Evolutionary conservation across 2,888 invertebrate genomes (phyloP).

Genomic region (Callinectes sapidus): DNA sequence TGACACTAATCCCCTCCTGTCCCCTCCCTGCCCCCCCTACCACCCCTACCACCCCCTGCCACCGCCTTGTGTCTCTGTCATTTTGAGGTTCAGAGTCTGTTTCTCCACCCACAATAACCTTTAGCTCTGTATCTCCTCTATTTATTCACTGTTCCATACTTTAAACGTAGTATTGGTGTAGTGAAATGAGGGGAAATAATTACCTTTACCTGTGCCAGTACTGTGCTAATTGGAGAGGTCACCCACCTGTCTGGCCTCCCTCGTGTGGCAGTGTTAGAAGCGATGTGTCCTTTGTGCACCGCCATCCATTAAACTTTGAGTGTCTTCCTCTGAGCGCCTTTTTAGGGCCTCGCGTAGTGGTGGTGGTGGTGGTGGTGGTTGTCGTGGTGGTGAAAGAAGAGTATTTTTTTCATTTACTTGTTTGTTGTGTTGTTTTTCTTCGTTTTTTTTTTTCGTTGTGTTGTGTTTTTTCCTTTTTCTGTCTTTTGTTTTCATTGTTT

Average conservation of each 20-base stretch:
- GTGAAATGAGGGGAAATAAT: neutral
- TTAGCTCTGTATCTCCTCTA: neutral
- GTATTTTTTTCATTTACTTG: neutral
- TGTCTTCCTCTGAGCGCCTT: slow-evolving; percentile 29
- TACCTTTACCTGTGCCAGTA: neutral
- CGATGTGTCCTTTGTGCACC: neutral
- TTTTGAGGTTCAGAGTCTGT: slow-evolving; percentile 38
- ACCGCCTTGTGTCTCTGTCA: neutral
- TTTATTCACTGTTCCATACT: neutral
- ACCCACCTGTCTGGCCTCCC: neutral
- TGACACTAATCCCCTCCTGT: slow-evolving; percentile 49
- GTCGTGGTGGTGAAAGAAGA: neutral
- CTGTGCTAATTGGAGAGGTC: neutral
- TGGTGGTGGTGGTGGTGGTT: neutral
- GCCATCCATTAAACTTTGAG: slow-evolving; percentile 25
- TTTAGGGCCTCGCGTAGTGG: neutral
- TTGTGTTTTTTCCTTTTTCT: no score
- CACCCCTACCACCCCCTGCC: neutral
- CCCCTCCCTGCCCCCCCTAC: slow-evolving; percentile 8
- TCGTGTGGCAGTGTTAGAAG: slow-evolving; percentile 1
- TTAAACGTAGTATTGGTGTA: neutral
- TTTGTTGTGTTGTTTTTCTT: no score
- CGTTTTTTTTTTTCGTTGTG: no score
- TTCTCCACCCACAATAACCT: neutral
- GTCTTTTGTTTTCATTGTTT: no score